These are phyloP conservation scores for Trachythela sp. DNA, from an alignment of 64 coral and sea anemone species.

Conservation along the genomic window DNA sequence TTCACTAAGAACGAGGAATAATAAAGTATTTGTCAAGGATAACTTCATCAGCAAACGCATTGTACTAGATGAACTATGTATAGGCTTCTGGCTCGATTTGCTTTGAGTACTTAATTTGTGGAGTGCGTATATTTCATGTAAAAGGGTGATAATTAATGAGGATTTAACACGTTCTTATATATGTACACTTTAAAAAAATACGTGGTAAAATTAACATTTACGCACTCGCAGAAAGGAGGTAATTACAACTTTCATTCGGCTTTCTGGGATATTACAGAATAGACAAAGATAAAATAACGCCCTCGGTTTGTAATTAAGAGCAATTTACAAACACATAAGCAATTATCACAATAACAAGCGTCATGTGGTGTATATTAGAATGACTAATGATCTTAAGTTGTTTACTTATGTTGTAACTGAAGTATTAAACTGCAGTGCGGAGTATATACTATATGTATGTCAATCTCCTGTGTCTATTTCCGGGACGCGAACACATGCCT, in stretches of 20 bases:
- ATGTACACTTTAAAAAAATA: neutral
- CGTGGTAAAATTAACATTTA: neutral
- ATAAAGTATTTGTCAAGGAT: neutral
- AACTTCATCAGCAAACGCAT: neutral
- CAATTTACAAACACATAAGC: neutral
- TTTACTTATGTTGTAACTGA: neutral
- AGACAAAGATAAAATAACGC: constrained; percentile 2
- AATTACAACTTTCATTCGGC: neutral
- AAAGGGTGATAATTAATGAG: neutral
- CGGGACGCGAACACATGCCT: neutral
- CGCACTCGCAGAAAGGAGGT: neutral
- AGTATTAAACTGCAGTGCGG: neutral
- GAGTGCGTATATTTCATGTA: no score
- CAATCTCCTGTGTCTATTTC: neutral
- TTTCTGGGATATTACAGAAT: neutral
- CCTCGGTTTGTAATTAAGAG: neutral
- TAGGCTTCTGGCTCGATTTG: neutral
- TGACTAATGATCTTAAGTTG: neutral
- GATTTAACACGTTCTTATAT: neutral
- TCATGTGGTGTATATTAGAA: neutral
- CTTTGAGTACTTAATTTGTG: neutral
- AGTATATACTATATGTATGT: no score
- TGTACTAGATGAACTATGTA: neutral
- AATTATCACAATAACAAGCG: neutral
- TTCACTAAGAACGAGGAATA: neutral